phyloP scores from a whole-genome alignment of 2,113 vertebrate genomes.

The Desmodus rotundus region DNA sequence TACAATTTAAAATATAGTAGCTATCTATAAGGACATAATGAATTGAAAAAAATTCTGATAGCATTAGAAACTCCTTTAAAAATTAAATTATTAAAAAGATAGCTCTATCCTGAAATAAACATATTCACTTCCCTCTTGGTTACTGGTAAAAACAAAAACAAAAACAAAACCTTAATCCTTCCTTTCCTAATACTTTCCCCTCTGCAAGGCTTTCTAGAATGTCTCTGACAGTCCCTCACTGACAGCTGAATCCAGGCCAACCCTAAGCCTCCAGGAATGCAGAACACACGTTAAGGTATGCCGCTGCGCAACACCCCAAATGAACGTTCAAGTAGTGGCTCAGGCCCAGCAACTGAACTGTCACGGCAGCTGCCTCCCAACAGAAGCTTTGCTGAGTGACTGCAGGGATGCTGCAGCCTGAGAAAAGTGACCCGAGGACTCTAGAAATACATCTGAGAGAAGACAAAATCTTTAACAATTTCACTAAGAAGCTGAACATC shows the following conservation, averaged over 20 bases:
- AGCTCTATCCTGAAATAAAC: not conserved
- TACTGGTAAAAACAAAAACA: constrained; percentile 29
- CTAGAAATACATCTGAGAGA: not conserved
- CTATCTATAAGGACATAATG: not conserved
- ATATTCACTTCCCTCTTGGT: not conserved
- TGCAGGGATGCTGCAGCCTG: not conserved
- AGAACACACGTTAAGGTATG: not conserved
- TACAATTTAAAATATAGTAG: not conserved
- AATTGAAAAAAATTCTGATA: not conserved
- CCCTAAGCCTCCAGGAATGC: constrained; percentile 26
- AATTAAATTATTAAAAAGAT: not conserved
- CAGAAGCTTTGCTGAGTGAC: not conserved
- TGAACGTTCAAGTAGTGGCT: not conserved
- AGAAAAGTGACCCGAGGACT: not conserved
- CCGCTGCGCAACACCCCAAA: not conserved
- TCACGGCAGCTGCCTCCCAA: constrained; percentile 13
- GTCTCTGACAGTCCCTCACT: not conserved
- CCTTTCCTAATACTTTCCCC: not conserved
- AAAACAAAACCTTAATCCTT: not conserved
- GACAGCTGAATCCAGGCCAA: constrained; percentile 44
- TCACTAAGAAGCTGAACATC: not conserved
- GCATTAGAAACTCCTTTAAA: not conserved
- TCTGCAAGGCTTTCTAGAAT: not conserved
- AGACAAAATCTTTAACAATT: not conserved
- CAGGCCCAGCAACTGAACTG: not conserved